Percentiles rank a stretch among this genome's conserved stretches.
These are phyloP conservation scores for Stegophylla sp. DNA, from an alignment of 2,888 invertebrate species.

Conservation along the genomic window DNA sequence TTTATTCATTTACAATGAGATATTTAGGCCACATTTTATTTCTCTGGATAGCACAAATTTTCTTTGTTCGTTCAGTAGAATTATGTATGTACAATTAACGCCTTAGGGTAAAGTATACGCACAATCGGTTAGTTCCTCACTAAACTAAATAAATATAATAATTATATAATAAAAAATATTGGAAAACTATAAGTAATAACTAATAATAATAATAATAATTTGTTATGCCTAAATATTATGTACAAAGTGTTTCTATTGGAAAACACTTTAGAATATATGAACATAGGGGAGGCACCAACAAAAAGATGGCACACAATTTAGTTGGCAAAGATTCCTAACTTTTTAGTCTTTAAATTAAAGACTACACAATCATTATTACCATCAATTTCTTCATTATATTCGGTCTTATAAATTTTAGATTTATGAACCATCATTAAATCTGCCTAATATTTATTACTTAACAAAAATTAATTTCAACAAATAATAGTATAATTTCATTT, in stretches of 20 bases:
- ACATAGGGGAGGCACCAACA: conserved; percentile 24
- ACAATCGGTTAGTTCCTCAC: conserved; percentile 39
- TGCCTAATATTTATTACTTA: conserved; percentile 45
- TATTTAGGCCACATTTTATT: conserved; percentile 10
- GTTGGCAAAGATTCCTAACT: conserved; percentile 31
- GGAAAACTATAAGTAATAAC: conserved; percentile 47
- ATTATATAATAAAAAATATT: conserved; percentile 53
- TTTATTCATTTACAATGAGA: conserved; percentile 22
- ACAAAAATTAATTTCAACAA: conserved; percentile 55
- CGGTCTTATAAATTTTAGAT: conserved; percentile 13
- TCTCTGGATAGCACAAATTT: conserved; percentile 12
- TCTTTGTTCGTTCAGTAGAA: conserved; percentile 15
- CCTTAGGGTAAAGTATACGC: conserved; percentile 26
- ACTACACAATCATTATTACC: conserved; percentile 27
- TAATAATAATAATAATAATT: conserved; percentile 53
- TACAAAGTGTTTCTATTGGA: conserved; percentile 49
- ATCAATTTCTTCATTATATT: conserved; percentile 15
- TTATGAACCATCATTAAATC: conserved; percentile 39
- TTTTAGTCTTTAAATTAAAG: conserved; percentile 32
- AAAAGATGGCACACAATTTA: conserved; percentile 45
- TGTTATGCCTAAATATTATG: conserved; percentile 51
- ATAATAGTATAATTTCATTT: conserved; percentile 41
- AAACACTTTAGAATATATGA: conserved; percentile 54
- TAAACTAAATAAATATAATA: conserved; percentile 54
- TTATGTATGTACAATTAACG: conserved; percentile 41